Conservation (phyloP, 2,113 vertebrate genomes). For the Lichenostomus cassidix region DNA sequence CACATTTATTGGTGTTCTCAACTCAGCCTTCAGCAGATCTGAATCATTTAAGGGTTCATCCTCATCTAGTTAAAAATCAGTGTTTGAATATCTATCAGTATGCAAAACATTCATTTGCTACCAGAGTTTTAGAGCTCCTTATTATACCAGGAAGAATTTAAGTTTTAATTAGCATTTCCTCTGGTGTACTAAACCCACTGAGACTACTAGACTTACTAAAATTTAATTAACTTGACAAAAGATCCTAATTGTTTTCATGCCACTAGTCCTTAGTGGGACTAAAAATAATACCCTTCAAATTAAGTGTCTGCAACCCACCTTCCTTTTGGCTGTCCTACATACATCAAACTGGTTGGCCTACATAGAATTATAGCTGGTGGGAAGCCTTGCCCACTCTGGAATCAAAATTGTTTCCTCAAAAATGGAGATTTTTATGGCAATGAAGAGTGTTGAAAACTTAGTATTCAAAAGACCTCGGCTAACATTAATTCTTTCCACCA, state of each 20-base stretch:
- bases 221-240: constrained; percentile 93
- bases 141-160: constrained; percentile 86
- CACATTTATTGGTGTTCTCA: constrained; percentile 53
- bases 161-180: constrained; percentile 90
- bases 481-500: neutral
- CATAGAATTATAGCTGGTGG: constrained; percentile 34
- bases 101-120: constrained; percentile 71
- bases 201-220: constrained; percentile 89
- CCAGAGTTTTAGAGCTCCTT: constrained; percentile 72
- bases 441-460: neutral
- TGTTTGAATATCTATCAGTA: constrained; percentile 76
- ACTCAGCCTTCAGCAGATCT: constrained; percentile 65
- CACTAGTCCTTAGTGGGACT: constrained; percentile 76
- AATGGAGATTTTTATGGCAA: neutral
- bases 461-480: neutral
- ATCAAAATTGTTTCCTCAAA: neutral
- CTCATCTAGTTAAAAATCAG: constrained; percentile 73
- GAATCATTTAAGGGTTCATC: constrained; percentile 66
- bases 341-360: constrained; percentile 45
- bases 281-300: constrained; percentile 79
- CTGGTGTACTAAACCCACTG: constrained; percentile 80
- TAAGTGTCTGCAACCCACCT: constrained; percentile 60
- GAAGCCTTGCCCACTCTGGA: constrained; percentile 8
- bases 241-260: constrained; percentile 89
- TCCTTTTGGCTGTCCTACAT: constrained; percentile 64